Percentiles rank a stretch among this genome's conserved stretches.
Evolutionary conservation across 2,113 vertebrate genomes (phyloP).

Genomic region (Prionailurus bengalensis): DNA sequence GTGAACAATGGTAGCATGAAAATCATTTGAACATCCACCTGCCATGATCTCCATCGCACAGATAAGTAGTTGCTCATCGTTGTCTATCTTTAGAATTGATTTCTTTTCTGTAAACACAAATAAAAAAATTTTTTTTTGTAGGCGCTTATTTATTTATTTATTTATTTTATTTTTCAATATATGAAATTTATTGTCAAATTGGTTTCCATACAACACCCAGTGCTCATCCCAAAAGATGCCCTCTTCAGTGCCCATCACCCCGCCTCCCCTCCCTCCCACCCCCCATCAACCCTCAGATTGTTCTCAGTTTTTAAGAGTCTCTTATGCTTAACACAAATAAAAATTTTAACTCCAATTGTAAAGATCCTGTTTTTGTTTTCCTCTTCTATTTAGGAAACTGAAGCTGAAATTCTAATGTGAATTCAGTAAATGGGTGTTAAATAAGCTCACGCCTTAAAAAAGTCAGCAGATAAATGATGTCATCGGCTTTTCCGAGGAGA

Average conservation of each 20-base stretch:
- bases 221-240: no score
- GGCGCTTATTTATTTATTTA: no score
- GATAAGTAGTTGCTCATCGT: no score
- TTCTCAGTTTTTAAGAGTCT: no score
- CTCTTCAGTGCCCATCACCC: no score
- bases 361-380: conserved; percentile 40
- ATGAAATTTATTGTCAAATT: no score
- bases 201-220: no score
- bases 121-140: no score
- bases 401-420: conserved; percentile 12
- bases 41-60: not conserved
- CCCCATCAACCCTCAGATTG: no score
- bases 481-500: not conserved
- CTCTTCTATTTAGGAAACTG: conserved; percentile 7
- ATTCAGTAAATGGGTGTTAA: conserved; percentile 31
- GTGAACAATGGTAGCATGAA: not conserved
- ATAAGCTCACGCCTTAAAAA: not conserved
- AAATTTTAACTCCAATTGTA: not conserved
- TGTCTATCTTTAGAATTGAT: not conserved
- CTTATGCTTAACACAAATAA: not conserved
- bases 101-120: not conserved
- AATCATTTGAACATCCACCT: not conserved
- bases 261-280: no score
- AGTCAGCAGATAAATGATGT: not conserved
- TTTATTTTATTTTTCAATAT: no score